phyloP scores from a whole-genome alignment of 2,888 invertebrate genomes.

The Merodon equestris region DNA sequence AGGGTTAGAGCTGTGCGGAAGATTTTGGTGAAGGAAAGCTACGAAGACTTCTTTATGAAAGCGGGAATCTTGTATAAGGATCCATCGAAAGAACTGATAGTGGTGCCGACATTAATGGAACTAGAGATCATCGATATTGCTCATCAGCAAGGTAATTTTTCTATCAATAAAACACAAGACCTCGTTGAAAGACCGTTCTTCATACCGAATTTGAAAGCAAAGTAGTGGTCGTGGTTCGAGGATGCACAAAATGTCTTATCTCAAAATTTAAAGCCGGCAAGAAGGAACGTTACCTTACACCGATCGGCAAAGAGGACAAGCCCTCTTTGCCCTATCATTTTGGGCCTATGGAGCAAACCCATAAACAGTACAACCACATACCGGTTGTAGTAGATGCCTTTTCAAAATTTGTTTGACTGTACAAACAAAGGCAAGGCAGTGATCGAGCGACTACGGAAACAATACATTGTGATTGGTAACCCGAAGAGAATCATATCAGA shows the following conservation, averaged over 20 bases:
- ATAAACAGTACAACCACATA: conserved; percentile 74
- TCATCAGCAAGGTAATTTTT: conserved; percentile 75
- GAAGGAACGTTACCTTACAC: conserved; percentile 70
- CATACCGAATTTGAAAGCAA: conserved; percentile 58
- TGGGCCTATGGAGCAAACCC: conserved; percentile 72
- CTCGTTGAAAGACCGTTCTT: conserved; percentile 54
- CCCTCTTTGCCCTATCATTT: conserved; percentile 71
- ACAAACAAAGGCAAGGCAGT: too few relatives aligned
- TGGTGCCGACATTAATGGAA: conserved; percentile 73
- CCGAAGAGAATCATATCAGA: too few relatives aligned
- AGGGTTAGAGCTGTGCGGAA: conserved; percentile 47
- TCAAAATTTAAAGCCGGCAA: conserved; percentile 71
- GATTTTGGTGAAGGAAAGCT: conserved; percentile 32
- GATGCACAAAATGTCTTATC: neutral
- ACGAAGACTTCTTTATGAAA: conserved; percentile 48
- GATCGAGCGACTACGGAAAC: too few relatives aligned
- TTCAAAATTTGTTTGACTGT: too few relatives aligned
- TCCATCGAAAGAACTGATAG: conserved; percentile 59
- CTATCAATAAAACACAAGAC: conserved; percentile 70
- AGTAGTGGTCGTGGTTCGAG: conserved; percentile 3
- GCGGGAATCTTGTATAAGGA: conserved; percentile 39
- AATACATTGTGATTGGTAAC: too few relatives aligned
- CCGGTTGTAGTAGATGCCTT: too few relatives aligned
- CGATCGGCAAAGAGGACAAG: conserved; percentile 42
- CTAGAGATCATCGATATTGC: conserved; percentile 72